A percentile compares a stretch with the other conserved stretches of the same genome.
These are phyloP conservation scores for Lagenorhynchus albirostris DNA, from an alignment of 2,113 vertebrate genomes.

Conservation along the genomic window DNA sequence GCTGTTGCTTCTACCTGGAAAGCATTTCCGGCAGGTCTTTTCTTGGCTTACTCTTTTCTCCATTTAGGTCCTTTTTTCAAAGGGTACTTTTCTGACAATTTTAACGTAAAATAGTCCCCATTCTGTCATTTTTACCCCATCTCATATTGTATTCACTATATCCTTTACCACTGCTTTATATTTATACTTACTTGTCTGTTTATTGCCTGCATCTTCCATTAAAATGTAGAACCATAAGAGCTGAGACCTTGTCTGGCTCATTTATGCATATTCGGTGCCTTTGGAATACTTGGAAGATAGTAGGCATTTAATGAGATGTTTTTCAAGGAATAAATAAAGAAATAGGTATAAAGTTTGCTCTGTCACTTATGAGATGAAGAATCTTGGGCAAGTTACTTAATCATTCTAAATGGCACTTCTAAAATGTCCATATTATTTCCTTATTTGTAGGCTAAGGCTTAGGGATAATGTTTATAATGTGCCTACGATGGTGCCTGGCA, in stretches of 20 bases:
- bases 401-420: background rate
- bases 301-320: background rate
- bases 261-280: background rate
- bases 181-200: background rate
- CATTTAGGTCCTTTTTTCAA: background rate
- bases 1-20: background rate
- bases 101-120: background rate
- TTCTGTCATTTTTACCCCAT: background rate
- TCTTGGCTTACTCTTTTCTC: background rate
- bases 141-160: background rate
- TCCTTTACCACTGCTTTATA: background rate
- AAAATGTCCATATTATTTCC: background rate
- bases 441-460: background rate
- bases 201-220: background rate
- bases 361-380: background rate
- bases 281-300: background rate
- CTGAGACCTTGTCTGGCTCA: background rate
- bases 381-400: background rate
- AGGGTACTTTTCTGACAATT: background rate
- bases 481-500: background rate
- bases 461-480: background rate
- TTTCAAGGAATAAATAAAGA: background rate
- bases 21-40: background rate
- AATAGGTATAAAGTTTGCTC: background rate
- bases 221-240: background rate